Evolutionary conservation across 2,113 vertebrate genomes (phyloP), one percentile per base, ranked within the genome.

Genomic region (Chamaetylas fuelleborni): DNA sequence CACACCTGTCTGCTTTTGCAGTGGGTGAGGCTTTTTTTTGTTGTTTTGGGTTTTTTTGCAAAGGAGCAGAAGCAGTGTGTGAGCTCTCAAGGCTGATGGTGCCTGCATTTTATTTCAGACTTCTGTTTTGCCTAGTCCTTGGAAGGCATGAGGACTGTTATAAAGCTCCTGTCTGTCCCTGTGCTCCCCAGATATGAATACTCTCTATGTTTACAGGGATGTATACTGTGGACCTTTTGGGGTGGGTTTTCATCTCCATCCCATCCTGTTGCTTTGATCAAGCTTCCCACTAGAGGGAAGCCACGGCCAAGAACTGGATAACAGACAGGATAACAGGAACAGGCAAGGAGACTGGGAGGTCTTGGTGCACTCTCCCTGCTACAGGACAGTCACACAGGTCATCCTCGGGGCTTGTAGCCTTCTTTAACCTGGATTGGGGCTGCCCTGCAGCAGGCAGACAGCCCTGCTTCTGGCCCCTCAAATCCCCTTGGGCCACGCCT

Each of bases 201-300:
- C 4, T 17, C 26, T 29, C 0, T 24, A 36, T 15, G 29, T 34
- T 69, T 29, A 71, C 3, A 81, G 14, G 17, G 20, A n/a, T 65
- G n/a, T 2, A 3, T 29, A 58, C 18, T 31, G n/a, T 1, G 9
- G 14, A 73, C 14, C 5, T 42, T 45, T 42, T 13, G 5, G 12
- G 5, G 5, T 36, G 33, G 13, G 16, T 71, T 90, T 70, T 34
- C 43, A 53, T 40, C 26, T 29, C 25, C 19, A 58, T 71, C 28
- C 53, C 24, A 50, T 36, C 47, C 5, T 51, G 79, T 48, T 95
- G 95, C 71, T 67, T 90, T 88, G 74, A 90, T 36, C 72, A 60
- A 94, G 56, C 33, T 86, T 78, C 76, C 96, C 96, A 81, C 96
- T 97, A 97, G 95, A 96, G 95, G 96, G 96, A 96, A 91, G 66